phyloP scores from a whole-genome alignment of 2,113 vertebrate genomes.

The Brienomyrus longianalis region DNA sequence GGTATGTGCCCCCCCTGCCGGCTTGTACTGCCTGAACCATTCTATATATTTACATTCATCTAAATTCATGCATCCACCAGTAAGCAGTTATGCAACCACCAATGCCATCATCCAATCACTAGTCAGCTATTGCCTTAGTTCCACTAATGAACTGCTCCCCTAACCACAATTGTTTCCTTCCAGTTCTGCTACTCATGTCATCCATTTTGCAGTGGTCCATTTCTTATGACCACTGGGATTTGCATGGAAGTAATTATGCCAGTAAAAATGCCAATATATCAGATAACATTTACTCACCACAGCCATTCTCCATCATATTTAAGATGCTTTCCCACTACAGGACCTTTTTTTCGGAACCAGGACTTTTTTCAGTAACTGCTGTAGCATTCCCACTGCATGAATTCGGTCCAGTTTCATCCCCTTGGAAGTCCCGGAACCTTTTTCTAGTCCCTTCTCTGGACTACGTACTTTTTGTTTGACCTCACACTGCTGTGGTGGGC shows the following conservation, averaged over 20 bases:
- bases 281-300: background rate
- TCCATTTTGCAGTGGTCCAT: background rate
- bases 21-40: background rate
- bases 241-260: background rate
- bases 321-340: background rate
- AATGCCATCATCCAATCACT: background rate
- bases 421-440: background rate
- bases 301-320: background rate
- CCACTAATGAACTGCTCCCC: background rate
- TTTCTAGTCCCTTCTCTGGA: background rate
- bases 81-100: background rate
- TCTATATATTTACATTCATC: background rate
- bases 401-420: background rate
- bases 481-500: background rate
- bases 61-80: background rate
- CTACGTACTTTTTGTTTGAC: background rate
- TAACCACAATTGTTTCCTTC: background rate
- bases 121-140: background rate
- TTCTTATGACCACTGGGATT: background rate
- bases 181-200: background rate
- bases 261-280: background rate
- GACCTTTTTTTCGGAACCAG: background rate
- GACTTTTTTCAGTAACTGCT: background rate
- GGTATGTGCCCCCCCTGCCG: conserved; percentile 58
- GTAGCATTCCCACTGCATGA: background rate